Conservation (phyloP, 53 echinoderm and acorn worm species). For the Crossaster papposus region DNA sequence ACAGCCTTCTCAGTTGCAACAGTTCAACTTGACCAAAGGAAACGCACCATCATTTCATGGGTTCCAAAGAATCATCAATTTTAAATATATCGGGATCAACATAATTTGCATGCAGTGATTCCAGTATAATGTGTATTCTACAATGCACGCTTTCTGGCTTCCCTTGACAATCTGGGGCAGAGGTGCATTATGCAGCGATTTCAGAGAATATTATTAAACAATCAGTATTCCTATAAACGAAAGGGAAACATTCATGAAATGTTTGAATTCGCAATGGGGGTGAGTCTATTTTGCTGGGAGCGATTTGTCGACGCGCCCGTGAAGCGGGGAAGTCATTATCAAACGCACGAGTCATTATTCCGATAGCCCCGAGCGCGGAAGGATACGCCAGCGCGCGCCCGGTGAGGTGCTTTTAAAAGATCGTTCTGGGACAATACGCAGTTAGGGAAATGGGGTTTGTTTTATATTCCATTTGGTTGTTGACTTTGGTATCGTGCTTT, state of each 20-base stretch:
- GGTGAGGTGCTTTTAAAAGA: conserved; percentile 35
- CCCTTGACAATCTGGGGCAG: neutral
- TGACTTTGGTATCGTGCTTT: neutral
- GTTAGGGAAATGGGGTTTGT: neutral
- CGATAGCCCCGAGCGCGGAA: conserved; percentile 44
- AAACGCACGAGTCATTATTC: conserved; percentile 47
- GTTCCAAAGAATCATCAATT: too few species aligned
- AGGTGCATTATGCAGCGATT: neutral
- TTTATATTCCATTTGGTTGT: conserved; percentile 28
- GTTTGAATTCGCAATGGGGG: conserved; percentile 5
- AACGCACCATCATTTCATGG: too few species aligned
- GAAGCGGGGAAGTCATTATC: conserved; percentile 12
- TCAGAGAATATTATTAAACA: neutral
- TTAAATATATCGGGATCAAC: too few species aligned
- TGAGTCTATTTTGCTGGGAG: neutral
- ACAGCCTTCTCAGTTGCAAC: neutral
- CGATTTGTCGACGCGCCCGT: neutral
- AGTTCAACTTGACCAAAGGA: neutral
- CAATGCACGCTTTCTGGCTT: too few species aligned
- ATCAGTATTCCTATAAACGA: neutral
- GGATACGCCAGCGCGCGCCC: conserved; percentile 19
- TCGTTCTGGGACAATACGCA: conserved; percentile 22
- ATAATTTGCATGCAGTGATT: too few species aligned
- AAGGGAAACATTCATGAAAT: conserved; percentile 19
- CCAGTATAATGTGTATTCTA: too few species aligned